phyloP scores from a whole-genome alignment of 2,113 vertebrate species.

The Oncorhynchus mykiss region DNA sequence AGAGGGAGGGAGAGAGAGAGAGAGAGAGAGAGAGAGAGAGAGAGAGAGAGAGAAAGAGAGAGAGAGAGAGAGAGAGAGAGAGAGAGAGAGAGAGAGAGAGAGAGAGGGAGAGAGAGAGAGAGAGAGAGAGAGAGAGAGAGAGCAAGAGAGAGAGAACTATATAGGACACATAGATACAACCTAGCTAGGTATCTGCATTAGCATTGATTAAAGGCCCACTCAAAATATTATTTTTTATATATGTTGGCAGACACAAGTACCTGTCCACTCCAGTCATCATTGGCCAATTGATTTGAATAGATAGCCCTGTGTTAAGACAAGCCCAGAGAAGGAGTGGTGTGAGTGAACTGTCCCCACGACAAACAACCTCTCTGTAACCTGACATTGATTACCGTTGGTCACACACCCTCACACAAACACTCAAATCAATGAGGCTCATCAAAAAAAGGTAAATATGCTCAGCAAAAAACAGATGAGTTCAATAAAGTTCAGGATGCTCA shows the following conservation, averaged over 20 bases:
- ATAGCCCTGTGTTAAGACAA: constrained; percentile 37
- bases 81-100: not conserved
- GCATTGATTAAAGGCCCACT: too few species aligned
- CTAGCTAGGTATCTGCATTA: too few species aligned
- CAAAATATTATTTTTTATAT: too few species aligned
- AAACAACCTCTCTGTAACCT: constrained; percentile 8
- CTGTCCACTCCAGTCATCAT: not conserved
- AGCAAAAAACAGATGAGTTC: constrained; percentile 13
- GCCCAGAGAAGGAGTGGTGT: constrained; percentile 20
- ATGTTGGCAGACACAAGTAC: not conserved
- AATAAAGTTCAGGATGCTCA: constrained; percentile 14
- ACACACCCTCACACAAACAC: not conserved
- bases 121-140: not conserved
- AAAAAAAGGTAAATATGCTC: constrained; percentile 35
- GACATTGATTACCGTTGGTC: constrained; percentile 57
- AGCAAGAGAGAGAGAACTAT: not conserved
- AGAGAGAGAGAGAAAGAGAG: not conserved
- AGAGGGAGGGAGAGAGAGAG: not conserved
- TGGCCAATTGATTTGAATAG: constrained; percentile 26
- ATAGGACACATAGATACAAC: not conserved
- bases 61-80: not conserved
- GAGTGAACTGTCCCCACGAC: constrained; percentile 17
- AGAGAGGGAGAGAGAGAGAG: not conserved
- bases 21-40: not conserved
- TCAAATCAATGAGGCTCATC: constrained; percentile 11